Evolutionary conservation across 2,888 invertebrate species (phyloP).

Genomic region (Frankliniella fusca): DNA sequence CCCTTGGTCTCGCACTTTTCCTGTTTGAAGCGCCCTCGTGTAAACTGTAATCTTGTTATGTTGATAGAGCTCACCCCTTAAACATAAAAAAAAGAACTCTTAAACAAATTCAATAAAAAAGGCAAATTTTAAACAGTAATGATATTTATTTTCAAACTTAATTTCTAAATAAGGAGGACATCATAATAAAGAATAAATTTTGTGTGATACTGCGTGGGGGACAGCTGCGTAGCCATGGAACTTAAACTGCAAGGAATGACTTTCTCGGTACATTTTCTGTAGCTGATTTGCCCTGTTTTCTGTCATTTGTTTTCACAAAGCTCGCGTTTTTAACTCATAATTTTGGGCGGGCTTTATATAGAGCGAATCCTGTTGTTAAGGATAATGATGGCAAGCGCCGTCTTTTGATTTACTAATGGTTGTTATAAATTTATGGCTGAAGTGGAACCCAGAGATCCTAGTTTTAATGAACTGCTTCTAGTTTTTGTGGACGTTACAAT

Average conservation of each 20-base stretch:
- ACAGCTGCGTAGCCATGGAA: background rate
- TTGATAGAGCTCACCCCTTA: background rate
- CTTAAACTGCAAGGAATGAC: background rate
- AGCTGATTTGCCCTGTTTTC: background rate
- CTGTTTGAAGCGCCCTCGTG: no score
- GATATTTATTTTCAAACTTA: background rate
- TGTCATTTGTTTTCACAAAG: conserved; percentile 1
- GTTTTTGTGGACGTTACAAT: background rate
- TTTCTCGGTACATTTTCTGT: background rate
- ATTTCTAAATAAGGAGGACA: background rate
- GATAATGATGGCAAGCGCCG: background rate
- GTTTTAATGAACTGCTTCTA: background rate
- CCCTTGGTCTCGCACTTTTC: conserved; percentile 13
- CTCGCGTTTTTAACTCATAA: background rate
- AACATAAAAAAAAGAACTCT: background rate
- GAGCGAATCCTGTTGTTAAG: background rate
- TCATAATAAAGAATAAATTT: background rate
- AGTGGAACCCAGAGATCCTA: background rate
- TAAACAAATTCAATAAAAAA: background rate
- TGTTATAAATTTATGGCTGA: background rate
- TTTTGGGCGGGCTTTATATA: background rate
- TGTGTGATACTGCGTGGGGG: background rate
- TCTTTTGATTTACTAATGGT: conserved; percentile 3
- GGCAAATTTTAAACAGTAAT: background rate
- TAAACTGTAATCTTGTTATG: background rate